phyloP scores from a whole-genome alignment of 2,888 invertebrate genomes.

The Noctua fimbriata region DNA sequence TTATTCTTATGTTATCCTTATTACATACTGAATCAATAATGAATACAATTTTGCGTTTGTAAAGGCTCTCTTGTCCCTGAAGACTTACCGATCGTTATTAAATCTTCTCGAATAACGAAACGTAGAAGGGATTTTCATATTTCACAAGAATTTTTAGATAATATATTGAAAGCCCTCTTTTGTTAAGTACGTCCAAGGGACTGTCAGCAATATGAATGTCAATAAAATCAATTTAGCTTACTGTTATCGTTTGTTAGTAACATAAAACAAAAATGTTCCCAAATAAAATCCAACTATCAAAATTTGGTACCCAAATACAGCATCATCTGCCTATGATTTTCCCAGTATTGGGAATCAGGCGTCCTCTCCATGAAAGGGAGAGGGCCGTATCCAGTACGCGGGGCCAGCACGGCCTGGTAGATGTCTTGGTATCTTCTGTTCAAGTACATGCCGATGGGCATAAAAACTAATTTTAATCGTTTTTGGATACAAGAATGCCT shows the following conservation, averaged over 20 bases:
- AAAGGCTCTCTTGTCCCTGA: not conserved
- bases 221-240: not conserved
- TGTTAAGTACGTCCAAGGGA: not conserved
- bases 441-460: not conserved
- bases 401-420: not conserved
- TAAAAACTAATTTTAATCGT: not conserved
- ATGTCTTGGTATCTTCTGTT: not conserved
- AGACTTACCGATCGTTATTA: not conserved
- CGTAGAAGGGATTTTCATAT: not conserved
- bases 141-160: not conserved
- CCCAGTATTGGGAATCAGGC: not conserved
- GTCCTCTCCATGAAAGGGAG: not conserved
- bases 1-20: not conserved
- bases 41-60: not conserved
- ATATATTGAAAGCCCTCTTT: not conserved
- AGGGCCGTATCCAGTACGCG: not conserved
- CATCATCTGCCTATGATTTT: not conserved
- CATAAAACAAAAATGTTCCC: not conserved
- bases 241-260: not conserved
- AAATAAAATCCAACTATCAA: not conserved
- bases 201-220: not conserved
- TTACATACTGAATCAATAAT: not conserved
- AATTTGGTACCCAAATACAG: not conserved
- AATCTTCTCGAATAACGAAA: constrained; percentile 3
- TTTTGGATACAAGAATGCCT: not conserved